Conservation (phyloP, 2,888 invertebrate species). For the Odontothrips loti region DNA sequence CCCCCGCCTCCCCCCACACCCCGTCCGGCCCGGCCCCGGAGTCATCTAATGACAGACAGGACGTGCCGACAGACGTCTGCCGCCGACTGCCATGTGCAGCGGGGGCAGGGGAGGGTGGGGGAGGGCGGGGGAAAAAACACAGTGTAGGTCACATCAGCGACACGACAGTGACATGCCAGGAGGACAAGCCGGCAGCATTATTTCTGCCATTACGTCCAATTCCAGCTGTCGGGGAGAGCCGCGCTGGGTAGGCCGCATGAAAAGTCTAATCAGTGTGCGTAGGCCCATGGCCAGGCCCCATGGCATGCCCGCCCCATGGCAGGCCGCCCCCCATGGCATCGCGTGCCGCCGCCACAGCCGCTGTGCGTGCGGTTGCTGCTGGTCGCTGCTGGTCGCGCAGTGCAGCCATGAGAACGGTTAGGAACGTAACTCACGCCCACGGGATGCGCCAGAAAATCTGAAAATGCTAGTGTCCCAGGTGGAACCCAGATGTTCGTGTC, state of each 20-base stretch:
- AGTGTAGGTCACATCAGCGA: not conserved
- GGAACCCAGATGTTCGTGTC: no score
- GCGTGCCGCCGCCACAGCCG: no score
- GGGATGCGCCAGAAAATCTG: no score
- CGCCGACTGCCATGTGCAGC: not conserved
- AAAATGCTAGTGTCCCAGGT: no score
- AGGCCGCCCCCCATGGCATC: no score
- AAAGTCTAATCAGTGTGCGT: not conserved
- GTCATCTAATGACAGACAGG: conserved; percentile 19
- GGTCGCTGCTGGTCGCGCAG: no score
- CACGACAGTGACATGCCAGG: conserved; percentile 1
- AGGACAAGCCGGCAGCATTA: not conserved
- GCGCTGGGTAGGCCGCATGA: not conserved
- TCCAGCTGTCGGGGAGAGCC: not conserved
- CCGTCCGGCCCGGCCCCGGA: not conserved
- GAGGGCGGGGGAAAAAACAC: not conserved
- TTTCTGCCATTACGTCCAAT: conserved; percentile 13
- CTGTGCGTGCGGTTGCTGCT: no score
- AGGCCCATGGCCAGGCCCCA: not conserved
- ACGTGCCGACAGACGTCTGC: conserved; percentile 2
- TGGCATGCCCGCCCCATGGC: no score
- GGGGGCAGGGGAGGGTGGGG: not conserved
- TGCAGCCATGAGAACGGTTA: no score
- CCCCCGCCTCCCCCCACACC: not conserved
- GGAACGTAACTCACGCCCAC: no score